phyloP scores from a whole-genome alignment of 2,113 vertebrate genomes.

The Arothron firmamentum region DNA sequence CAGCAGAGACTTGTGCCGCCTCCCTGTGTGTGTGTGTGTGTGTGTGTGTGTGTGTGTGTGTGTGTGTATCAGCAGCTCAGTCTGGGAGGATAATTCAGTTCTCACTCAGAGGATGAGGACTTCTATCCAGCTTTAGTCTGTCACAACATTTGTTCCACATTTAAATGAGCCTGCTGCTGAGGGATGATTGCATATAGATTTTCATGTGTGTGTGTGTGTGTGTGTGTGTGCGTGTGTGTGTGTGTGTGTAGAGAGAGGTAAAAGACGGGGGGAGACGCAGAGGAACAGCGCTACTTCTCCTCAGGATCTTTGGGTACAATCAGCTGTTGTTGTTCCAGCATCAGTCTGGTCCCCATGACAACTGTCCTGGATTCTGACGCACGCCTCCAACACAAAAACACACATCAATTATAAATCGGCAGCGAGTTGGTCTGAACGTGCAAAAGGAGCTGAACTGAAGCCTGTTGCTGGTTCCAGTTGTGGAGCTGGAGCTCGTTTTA shows the following conservation, averaged over 20 bases:
- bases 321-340: conserved; percentile 66
- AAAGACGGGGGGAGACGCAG: conserved; percentile 42
- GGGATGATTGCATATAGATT: conserved; percentile 65
- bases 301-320: conserved; percentile 62
- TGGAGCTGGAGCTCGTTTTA: neutral
- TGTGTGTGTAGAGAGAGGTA: conserved; percentile 2
- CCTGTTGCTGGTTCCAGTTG: too few species aligned
- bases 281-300: conserved; percentile 66
- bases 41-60: conserved; percentile 2
- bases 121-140: conserved; percentile 68
- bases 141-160: conserved; percentile 70
- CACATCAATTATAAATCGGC: conserved; percentile 62
- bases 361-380: conserved; percentile 68
- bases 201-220: conserved; percentile 1
- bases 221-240: neutral
- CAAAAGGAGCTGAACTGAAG: conserved; percentile 16
- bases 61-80: conserved; percentile 64
- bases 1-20: conserved; percentile 37
- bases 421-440: conserved; percentile 38
- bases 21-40: conserved; percentile 18
- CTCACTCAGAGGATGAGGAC: conserved; percentile 62
- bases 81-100: conserved; percentile 68
- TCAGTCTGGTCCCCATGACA: conserved; percentile 64
- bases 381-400: conserved; percentile 49
- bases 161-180: conserved; percentile 65